Evolutionary conservation across 2,113 vertebrate genomes (phyloP).

Genomic region (Catharus minimus): DNA sequence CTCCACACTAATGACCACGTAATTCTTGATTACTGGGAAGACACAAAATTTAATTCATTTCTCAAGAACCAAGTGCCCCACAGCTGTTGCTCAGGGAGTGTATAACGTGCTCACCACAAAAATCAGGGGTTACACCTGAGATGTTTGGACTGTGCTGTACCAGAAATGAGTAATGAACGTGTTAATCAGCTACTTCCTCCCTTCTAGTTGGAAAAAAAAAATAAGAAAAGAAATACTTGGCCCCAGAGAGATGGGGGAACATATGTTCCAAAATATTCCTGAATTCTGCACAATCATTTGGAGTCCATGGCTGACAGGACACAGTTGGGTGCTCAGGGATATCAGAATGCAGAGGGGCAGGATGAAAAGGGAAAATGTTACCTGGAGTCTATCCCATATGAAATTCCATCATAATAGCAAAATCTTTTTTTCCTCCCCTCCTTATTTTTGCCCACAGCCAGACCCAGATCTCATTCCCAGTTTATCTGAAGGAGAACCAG

Average conservation of each 20-base stretch:
- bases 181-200: constrained; percentile 7
- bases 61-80: neutral
- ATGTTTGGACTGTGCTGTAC: neutral
- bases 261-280: neutral
- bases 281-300: neutral
- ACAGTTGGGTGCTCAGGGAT: neutral
- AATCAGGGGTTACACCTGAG: neutral
- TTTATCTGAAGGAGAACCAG: neutral
- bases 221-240: neutral
- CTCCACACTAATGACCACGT: neutral
- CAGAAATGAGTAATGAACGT: neutral
- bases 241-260: neutral
- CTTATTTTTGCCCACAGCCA: neutral
- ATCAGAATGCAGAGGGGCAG: neutral
- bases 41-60: neutral
- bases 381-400: accelerated
- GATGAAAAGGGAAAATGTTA: neutral
- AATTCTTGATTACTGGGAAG: neutral
- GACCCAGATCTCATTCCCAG: neutral
- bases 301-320: neutral
- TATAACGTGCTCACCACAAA: accelerated
- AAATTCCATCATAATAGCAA: neutral
- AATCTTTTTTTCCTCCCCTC: neutral
- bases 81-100: neutral
- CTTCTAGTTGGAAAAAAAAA: neutral